Evolutionary conservation across 64 coral and sea anemone genomes (phyloP), one percentile per base, ranked within the genome.

Genomic region (Exaiptasia diaphana): DNA sequence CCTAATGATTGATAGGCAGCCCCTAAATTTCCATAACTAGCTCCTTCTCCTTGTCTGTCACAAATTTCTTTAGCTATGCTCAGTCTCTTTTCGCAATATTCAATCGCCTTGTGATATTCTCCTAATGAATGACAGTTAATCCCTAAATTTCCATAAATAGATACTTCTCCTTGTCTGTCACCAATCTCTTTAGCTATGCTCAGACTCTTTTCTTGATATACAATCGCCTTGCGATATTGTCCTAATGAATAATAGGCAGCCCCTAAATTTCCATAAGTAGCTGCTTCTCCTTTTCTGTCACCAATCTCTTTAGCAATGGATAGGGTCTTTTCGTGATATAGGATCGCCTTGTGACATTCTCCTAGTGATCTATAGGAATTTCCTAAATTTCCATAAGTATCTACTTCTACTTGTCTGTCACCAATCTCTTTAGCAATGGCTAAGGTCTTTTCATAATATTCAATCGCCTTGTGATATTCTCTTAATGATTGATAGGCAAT

Each of bases 171-270:
- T n/a, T n/a, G n/a, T 31, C n/a, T 31, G 17, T 75, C 42, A 10
- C 49, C 50, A 38, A 77, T 38, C 36, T 77, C 73, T 18, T 77
- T 53, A 56, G 43, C 33, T 13, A 77, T 77, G 24, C 1, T 13
- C 5, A 77, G 73, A 20, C 46, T 34, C 31, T 33, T 79, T 79
- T 63, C 39, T 46, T 79, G 76, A 15, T 15, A 79, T 38, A 12
- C 24, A 12, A 24, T 63, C 10, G 76, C 76, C 0, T 22, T 13
- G 0, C n/a, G 12, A 44, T 79, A 56, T 3, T 63, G 17, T 23
- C 54, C 76, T 2, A 79, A 14, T 20, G 9, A 22, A 45, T 58
- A 38, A 27, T 44, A 64, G 13, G 45, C 3, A 32, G 45, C 50
- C 21, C 71, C 71, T 50, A 75, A 75, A 30, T 45, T 45, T 4